Base-by-base conservation (phyloP, 1,140 invertebrate genomes). In the Drosophila pseudoananassae region DNA sequence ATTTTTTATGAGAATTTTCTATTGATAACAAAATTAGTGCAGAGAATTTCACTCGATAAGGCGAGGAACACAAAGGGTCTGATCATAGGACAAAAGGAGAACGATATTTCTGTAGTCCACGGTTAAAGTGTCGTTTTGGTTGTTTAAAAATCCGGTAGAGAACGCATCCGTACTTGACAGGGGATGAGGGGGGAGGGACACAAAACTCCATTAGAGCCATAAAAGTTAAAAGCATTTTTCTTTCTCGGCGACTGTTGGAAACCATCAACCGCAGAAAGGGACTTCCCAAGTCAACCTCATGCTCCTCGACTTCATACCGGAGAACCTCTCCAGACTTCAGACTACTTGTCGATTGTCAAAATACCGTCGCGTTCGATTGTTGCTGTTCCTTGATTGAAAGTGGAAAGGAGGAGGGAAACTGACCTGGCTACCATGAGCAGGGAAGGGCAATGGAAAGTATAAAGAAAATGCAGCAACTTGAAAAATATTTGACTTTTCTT, bases 201-300 rank as follows among this genome's bases (percentile, higher is more conserved):
- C 52, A 66, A 66, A 75, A 75, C 71, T 65, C 71, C 71, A 75
- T 75, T 75, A 75, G 53, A 57, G 72, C 72, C 59, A 75, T 66
- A 76, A 75, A 75, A 75, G 72, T 75, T 76, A 68, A 75, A 75
- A 75, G 71, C 72, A 76, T 76, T 75, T 76, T 57, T 60, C 61
- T 57, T 70, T 65, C 51, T 55, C 33, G 46, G 60, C 15, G 36
- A 36, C 29, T 45, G 45, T 46, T 65, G 63, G 51, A 43, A 63
- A 47, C 50, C 66, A 60, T 46, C 45, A 50, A 51, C 63, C 52
- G 55, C 38, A 71, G 68, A 25, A 2, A n/a, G 23, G 23, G 23
- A 25, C 23, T 25, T 25, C 23, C 23, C 3, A 25, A 2, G 23
- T 2, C 23, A 2, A 5, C 23, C 23, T 25, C 23, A 4, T 25